Percentiles rank a stretch among this genome's conserved stretches.
Evolutionary conservation across 2,888 invertebrate species (phyloP).

Genomic region (Orchestes rusci): DNA sequence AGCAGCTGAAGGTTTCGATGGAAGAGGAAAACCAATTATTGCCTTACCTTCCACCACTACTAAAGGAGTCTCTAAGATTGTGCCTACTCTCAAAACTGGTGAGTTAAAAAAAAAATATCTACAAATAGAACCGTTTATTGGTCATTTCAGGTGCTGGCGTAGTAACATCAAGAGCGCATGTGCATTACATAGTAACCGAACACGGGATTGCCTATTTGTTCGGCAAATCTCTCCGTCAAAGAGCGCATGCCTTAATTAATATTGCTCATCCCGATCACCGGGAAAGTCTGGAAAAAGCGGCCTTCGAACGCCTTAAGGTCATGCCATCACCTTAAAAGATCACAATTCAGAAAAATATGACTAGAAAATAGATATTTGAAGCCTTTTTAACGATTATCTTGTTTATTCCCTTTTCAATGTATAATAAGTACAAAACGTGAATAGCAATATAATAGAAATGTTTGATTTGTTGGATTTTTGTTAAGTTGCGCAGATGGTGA

Average conservation of each 20-base stretch:
- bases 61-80: slow-evolving; percentile 78
- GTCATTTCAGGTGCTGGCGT: slow-evolving; percentile 66
- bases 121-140: background rate
- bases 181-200: slow-evolving; percentile 91
- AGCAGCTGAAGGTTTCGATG: slow-evolving; percentile 77
- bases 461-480: no score
- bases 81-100: slow-evolving; percentile 75
- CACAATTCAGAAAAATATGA: no score
- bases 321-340: slow-evolving; percentile 53
- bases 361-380: no score
- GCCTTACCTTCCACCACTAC: slow-evolving; percentile 77
- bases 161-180: slow-evolving; percentile 85
- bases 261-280: slow-evolving; percentile 87
- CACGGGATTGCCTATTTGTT: slow-evolving; percentile 84
- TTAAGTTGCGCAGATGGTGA: no score
- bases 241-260: slow-evolving; percentile 82
- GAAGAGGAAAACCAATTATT: slow-evolving; percentile 84
- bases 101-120: slow-evolving; percentile 9
- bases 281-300: slow-evolving; percentile 74
- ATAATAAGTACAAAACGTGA: background rate
- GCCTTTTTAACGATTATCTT: no score
- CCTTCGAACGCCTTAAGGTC: slow-evolving; percentile 74
- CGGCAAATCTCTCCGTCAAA: slow-evolving; percentile 81
- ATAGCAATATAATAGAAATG: background rate
- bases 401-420: no score